phyloP scores from a whole-genome alignment of 2,113 vertebrate species.

The Crotalus viridis region DNA sequence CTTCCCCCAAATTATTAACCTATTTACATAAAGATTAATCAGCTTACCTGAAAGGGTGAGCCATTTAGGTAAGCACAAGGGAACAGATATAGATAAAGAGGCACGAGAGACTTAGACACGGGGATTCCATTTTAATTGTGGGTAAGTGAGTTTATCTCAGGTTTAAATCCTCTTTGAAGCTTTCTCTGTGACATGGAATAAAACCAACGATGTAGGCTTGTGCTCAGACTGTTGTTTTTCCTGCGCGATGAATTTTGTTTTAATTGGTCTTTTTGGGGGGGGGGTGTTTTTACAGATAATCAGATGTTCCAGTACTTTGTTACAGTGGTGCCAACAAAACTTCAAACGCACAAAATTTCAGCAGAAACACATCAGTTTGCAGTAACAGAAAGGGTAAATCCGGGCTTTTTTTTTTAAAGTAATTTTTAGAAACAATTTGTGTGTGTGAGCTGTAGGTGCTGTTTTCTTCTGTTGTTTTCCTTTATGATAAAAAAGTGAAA shows the following conservation, averaged over 20 bases:
- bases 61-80: background rate
- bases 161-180: background rate
- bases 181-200: background rate
- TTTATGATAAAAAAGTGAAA: too few species aligned
- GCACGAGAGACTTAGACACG: background rate
- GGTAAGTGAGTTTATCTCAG: background rate
- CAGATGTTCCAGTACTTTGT: slow-evolving; percentile 99
- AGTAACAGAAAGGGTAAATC: slow-evolving; percentile 92
- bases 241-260: slow-evolving; percentile 23
- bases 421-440: too few species aligned
- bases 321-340: slow-evolving; percentile 96
- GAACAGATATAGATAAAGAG: background rate
- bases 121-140: background rate
- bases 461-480: too few species aligned
- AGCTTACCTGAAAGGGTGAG: background rate
- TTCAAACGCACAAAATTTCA: slow-evolving; percentile 88
- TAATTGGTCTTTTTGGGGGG: background rate
- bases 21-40: background rate
- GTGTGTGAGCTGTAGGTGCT: too few species aligned
- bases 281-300: slow-evolving; percentile 78
- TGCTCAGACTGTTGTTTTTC: slow-evolving; percentile 13
- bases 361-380: slow-evolving; percentile 97
- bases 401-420: background rate
- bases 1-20: background rate
- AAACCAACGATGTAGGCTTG: background rate